Conservation (phyloP, 2,113 vertebrate genomes). For the Stercorarius parasiticus region DNA sequence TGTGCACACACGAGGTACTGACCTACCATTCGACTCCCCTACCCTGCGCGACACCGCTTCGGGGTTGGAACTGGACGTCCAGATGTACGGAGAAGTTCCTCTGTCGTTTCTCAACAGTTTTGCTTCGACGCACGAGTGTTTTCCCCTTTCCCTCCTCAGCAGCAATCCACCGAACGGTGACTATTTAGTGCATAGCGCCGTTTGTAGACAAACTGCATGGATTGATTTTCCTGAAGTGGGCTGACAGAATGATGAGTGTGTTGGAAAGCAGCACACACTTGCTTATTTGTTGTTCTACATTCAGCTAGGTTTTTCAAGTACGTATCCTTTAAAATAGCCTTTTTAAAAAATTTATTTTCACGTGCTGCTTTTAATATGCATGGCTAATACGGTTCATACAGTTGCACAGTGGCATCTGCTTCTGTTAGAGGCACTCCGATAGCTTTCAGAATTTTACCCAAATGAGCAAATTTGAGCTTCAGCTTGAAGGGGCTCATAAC, state of each 20-base stretch:
- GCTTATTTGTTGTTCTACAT: neutral
- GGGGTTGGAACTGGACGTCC: neutral
- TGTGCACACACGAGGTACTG: accelerated
- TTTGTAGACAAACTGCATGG: neutral
- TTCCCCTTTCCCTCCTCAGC: neutral
- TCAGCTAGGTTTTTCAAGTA: neutral
- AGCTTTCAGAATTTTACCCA: neutral
- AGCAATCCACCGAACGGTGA: neutral
- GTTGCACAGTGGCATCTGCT: neutral
- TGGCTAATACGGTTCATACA: neutral
- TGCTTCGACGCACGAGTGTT: neutral
- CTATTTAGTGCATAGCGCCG: neutral
- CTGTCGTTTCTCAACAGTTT: neutral
- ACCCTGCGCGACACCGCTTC: accelerated
- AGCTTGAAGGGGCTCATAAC: neutral
- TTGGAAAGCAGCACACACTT: neutral
- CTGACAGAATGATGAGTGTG: slow-evolving; percentile 34
- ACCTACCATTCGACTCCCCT: neutral
- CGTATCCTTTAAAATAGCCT: neutral
- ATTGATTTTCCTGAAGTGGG: slow-evolving; percentile 58
- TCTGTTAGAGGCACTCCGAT: neutral
- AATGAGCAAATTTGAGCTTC: neutral
- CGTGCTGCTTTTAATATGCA: neutral
- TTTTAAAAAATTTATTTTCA: neutral
- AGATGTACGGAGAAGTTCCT: accelerated